Evolutionary conservation across 2,113 vertebrate species (phyloP).

Genomic region (Sialia sialis): DNA sequence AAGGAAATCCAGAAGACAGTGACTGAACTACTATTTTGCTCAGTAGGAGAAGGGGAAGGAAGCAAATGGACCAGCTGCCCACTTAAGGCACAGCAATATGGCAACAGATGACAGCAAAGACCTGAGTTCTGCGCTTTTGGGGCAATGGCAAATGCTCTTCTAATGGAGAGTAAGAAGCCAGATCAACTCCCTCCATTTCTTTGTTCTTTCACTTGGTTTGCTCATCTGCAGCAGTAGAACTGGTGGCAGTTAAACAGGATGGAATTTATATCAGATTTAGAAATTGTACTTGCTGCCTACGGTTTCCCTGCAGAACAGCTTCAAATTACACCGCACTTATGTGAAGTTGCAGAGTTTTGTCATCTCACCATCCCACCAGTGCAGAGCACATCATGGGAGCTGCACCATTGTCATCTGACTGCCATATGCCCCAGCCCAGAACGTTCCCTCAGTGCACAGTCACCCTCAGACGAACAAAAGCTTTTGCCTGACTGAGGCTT

Average conservation of each 20-base stretch:
- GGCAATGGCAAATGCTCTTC: background rate
- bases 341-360: constrained; percentile 3
- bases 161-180: background rate
- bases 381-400: background rate
- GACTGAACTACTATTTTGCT: background rate
- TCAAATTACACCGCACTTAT: background rate
- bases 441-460: background rate
- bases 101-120: background rate
- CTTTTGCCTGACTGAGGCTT: background rate
- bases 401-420: background rate
- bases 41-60: background rate
- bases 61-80: background rate
- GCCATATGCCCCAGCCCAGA: background rate
- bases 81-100: fast-evolving
- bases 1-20: background rate
- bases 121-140: background rate
- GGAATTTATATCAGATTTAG: constrained; percentile 16
- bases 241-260: background rate
- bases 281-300: background rate
- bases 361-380: background rate
- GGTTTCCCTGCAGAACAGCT: background rate
- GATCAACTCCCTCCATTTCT: background rate
- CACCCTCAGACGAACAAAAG: constrained; percentile 12
- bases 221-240: background rate
- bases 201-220: background rate